Percentiles rank a stretch among this genome's conserved stretches.
These are phyloP conservation scores for Patella ulyssiponensis DNA, from an alignment of 2,888 invertebrate species.

Conservation along the genomic window DNA sequence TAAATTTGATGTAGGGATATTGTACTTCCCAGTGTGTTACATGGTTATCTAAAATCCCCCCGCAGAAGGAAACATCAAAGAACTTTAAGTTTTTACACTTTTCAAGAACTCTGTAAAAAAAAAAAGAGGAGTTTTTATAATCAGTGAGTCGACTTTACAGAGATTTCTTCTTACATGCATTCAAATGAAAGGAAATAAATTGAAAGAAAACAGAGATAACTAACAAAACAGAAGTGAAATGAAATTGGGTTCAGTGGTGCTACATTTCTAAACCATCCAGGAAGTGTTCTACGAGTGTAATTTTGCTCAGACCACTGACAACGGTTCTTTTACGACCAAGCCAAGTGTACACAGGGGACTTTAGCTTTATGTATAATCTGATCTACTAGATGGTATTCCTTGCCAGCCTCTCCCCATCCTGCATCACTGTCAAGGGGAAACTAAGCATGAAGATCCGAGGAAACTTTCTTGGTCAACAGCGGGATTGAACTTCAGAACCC, in stretches of 20 bases:
- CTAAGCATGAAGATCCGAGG: no score
- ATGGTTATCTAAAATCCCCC: constrained; percentile 80
- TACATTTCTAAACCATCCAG: not conserved
- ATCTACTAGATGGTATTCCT: no score
- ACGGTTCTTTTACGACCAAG: no score
- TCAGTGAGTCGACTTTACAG: not conserved
- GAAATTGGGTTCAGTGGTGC: not conserved
- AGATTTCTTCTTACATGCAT: not conserved
- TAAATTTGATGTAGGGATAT: constrained; percentile 80
- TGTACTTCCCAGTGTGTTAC: constrained; percentile 77
- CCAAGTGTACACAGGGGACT: no score
- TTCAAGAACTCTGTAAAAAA: constrained; percentile 77
- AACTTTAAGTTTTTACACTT: constrained; percentile 81
- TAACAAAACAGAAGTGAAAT: not conserved
- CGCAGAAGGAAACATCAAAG: constrained; percentile 91
- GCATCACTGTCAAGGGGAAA: no score
- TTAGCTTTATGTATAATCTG: no score
- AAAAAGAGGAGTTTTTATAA: constrained; percentile 26
- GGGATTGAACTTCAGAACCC: no score
- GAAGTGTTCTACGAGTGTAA: no score
- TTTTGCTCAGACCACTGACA: no score
- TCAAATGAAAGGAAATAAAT: not conserved
- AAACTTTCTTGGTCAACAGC: no score
- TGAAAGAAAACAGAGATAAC: not conserved
- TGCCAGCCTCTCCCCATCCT: no score